Evolutionary conservation across 2,113 vertebrate genomes (phyloP).

Genomic region (Pseudorasbora parva): DNA sequence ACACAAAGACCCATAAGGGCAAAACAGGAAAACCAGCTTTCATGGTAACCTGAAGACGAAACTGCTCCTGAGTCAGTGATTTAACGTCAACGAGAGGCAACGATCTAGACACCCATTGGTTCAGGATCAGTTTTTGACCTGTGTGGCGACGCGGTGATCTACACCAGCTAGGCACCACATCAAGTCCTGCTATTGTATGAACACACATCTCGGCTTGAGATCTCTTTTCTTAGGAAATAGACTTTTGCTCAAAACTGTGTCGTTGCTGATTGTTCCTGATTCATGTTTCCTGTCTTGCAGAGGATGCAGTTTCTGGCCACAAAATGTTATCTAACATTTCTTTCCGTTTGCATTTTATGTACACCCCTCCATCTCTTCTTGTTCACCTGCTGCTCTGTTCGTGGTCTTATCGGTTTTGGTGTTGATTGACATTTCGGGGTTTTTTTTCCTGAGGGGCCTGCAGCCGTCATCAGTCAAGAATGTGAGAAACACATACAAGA

Average conservation of each 20-base stretch:
- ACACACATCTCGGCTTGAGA: not conserved
- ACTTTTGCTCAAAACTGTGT: slow-evolving; percentile 13
- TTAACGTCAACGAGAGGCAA: not conserved
- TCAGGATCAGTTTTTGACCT: not conserved
- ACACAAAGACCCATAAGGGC: slow-evolving; percentile 35
- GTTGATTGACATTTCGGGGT: not conserved
- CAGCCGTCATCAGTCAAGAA: not conserved
- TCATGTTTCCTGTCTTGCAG: slow-evolving; percentile 26
- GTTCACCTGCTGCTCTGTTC: not conserved
- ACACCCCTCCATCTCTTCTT: not conserved
- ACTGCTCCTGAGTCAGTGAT: slow-evolving; percentile 15
- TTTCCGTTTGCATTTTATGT: not conserved
- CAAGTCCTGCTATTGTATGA: slow-evolving; percentile 9
- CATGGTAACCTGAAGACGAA: slow-evolving; percentile 21
- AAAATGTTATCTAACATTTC: slow-evolving; percentile 6
- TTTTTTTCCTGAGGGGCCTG: not conserved
- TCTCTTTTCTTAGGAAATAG: slow-evolving; percentile 27
- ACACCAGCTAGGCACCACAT: not conserved
- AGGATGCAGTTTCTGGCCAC: slow-evolving; percentile 1
- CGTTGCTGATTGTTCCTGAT: slow-evolving; percentile 20
- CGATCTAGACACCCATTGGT: not conserved
- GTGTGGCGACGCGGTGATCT: not conserved
- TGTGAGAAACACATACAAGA: not conserved
- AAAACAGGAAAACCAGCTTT: slow-evolving; percentile 55
- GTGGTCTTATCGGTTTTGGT: slow-evolving; percentile 1